Evolutionary conservation across 2,113 vertebrate species (phyloP), one percentile per base, ranked within the genome.

Genomic region (Saccopteryx leptura): DNA sequence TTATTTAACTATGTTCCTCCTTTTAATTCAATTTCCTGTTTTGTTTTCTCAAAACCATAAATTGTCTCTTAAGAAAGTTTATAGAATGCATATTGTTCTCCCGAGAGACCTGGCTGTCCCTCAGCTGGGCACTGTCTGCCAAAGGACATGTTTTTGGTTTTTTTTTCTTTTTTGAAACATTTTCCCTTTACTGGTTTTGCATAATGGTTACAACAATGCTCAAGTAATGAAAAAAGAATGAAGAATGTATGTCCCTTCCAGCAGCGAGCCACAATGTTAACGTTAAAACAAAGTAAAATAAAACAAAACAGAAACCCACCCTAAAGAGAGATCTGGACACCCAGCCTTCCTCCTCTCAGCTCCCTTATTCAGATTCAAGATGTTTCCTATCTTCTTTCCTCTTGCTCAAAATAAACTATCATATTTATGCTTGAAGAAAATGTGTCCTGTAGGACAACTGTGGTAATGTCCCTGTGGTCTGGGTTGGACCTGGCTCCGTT

Each of bases 1-100:
- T 79, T 96, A 95, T 95, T 98, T 97, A 97, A 90, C 82, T 97
- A 92, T 97, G 93, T 78, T 97, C 98, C 94, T 97, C 91, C 87
- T 96, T 96, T 97, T 97, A 98, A 97, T 96, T 97, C 88, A 84
- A 98, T 98, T 98, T 98, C 96, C 82, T 98, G 97, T 98, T 98
- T 98, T 97, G 96, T 98, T 98, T 97, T 96, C 97, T 95, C 95
- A 83, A 98, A 96, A 63, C 26, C 93, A 93, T 87, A 97, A 97
- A 97, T 92, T 81, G 84, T 97, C 92, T 96, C 79, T 94, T 94
- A 97, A 81, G 92, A 90, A 97, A 92, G 81, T 94, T 98, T 97
- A 93, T 96, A 95, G 97, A 98, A 98, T 94, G 86, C 60, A 83
- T 98, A 97, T 91, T 96, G 96, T 97, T 97, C 61, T 98, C 83